A percentile compares a stretch with the other conserved stretches of the same genome.
phyloP scores from a whole-genome alignment of 2,797 vertebrate genomes.

The Hybognathus amarus region DNA sequence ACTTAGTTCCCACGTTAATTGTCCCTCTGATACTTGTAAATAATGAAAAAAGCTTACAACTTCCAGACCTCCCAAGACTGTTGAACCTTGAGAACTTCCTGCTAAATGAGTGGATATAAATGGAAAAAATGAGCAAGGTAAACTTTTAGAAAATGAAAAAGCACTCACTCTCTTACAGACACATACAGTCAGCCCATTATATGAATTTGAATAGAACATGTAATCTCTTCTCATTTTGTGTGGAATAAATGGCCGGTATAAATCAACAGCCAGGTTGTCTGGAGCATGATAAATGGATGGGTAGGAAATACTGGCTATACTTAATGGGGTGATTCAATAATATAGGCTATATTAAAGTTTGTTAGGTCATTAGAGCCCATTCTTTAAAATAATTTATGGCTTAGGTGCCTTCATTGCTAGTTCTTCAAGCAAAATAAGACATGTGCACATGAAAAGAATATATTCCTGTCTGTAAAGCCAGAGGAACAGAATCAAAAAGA shows the following conservation, averaged over 20 bases:
- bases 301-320: slow-evolving; percentile 23
- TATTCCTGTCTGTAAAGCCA: not conserved
- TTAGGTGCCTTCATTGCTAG: slow-evolving; percentile 35
- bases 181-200: slow-evolving; percentile 30
- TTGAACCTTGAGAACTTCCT: not conserved
- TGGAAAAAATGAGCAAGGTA: not conserved
- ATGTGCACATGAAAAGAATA: slow-evolving; percentile 13
- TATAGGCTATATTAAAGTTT: slow-evolving; percentile 49
- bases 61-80: slow-evolving; percentile 2
- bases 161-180: slow-evolving; percentile 27
- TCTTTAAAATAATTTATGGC: slow-evolving; percentile 52
- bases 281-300: slow-evolving; percentile 38
- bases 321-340: slow-evolving; percentile 52
- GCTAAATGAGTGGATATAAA: not conserved
- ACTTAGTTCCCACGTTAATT: not conserved
- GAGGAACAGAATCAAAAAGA: not conserved
- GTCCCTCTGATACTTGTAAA: not conserved
- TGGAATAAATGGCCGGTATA: slow-evolving; percentile 42
- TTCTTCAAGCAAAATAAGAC: slow-evolving; percentile 40
- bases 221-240: slow-evolving; percentile 44
- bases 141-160: slow-evolving; percentile 27
- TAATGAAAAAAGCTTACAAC: slow-evolving; percentile 23
- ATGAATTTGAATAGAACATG: slow-evolving; percentile 39
- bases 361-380: slow-evolving; percentile 47
- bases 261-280: slow-evolving; percentile 47